Base-by-base conservation (phyloP, 2,797 vertebrate species). In the Intellagama lesueurii region DNA sequence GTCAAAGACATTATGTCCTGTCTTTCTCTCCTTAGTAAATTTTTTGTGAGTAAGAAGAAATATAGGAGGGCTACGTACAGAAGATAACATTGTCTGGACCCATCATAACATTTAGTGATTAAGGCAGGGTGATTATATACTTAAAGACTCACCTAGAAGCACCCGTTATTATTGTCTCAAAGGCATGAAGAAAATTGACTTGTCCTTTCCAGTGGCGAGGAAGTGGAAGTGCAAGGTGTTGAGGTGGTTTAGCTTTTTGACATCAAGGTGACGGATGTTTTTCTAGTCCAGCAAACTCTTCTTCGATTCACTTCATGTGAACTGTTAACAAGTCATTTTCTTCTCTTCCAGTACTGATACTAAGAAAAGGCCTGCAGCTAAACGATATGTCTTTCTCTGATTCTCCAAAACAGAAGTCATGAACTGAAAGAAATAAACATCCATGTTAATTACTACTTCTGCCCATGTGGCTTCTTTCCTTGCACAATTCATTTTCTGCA, bases 351-450 rank as follows among this genome's bases (percentile, higher is more conserved):
- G 96, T 94, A 91, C 93, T 97, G 5, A 16, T 96, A 68, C 96
- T 97, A 84, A 96, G 97, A 91, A 96, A 97, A 93, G 97, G 97
- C 28, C 92, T 97, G 83, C 96, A 97, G n/a, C 86, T 95, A 90
- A 96, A 97, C 83, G 97, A 97, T 76, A 88, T 91, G 64, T 96
- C 96, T 64, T 97, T 95, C 83, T 86, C 94, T 60, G 95, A 97
- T 87, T 77, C 92, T n/a, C 94, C 96, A 81, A 92, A 91, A 70
- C 94, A 96, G 91, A 96, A 95, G 69, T 90, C 86, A 32, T 92
- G 90, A 95, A 94, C 93, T 76, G 91, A 88, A 94, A 76, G 49
- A 32, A 91, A 75, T 85, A 94, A 77, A 89, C 76, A n/a, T 7
- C 52, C 2, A 16, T 66, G 19, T 66, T 9, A 5, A 47, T 79